phyloP scores from a whole-genome alignment of 1,140 invertebrate genomes.

The Drosophila lacteicornis region DNA sequence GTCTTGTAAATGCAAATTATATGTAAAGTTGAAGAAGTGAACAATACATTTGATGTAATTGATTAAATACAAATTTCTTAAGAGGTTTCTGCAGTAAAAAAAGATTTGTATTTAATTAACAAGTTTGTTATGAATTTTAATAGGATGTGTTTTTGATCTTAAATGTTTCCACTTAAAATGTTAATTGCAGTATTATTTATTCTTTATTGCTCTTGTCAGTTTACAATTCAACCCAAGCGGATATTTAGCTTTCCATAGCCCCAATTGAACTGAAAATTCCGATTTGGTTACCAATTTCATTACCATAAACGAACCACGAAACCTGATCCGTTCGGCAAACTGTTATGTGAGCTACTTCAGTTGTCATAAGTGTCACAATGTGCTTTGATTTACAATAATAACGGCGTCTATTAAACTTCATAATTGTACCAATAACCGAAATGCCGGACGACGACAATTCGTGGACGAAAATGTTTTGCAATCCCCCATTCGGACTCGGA shows the following conservation, averaged over 20 bases:
- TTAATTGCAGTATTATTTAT: not conserved
- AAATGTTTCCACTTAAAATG: not conserved
- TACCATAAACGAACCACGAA: conserved; percentile 56
- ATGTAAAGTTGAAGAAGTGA: not conserved
- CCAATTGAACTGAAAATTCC: conserved; percentile 18
- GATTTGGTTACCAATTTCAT: conserved; percentile 56
- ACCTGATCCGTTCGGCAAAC: conserved; percentile 41
- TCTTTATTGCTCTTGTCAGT: no score
- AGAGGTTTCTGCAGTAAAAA: not conserved
- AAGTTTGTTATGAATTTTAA: no score
- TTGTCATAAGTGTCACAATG: conserved; percentile 83
- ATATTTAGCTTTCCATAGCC: conserved; percentile 17
- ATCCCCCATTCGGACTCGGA: conserved; percentile 44
- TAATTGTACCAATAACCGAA: conserved; percentile 82
- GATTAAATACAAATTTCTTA: not conserved
- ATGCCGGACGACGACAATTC: conserved; percentile 58
- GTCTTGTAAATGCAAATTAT: not conserved
- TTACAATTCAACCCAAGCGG: not conserved
- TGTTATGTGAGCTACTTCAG: conserved; percentile 80
- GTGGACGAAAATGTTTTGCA: conserved; percentile 65
- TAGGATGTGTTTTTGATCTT: no score
- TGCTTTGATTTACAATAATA: conserved; percentile 82
- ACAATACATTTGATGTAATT: not conserved
- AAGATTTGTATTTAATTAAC: not conserved
- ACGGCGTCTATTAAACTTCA: conserved; percentile 78